A percentile compares a stretch with the other conserved stretches of the same genome.
Evolutionary conservation across 2,113 vertebrate genomes (phyloP).

Genomic region (Coturnix japonica): DNA sequence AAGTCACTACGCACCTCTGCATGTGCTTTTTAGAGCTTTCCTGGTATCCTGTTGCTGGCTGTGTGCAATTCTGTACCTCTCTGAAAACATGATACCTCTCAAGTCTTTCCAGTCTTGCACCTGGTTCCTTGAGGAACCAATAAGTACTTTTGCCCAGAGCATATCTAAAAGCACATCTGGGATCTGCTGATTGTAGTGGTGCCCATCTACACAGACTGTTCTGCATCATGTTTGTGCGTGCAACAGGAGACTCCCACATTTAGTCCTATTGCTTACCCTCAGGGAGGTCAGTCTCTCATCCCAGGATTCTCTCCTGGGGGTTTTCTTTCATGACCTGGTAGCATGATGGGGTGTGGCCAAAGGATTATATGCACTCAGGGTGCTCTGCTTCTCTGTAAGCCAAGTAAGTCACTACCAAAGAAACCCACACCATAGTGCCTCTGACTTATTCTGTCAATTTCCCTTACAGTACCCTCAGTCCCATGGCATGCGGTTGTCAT

Average conservation of each 20-base stretch:
- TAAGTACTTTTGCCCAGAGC: rapidly evolving
- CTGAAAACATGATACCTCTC: not conserved
- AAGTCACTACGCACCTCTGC: not conserved
- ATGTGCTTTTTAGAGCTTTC: not conserved
- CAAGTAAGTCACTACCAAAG: not conserved
- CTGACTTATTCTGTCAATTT: not conserved
- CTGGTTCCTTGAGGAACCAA: not conserved
- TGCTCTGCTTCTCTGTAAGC: not conserved
- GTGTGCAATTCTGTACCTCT: not conserved
- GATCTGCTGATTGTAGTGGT: not conserved
- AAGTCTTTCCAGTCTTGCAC: not conserved
- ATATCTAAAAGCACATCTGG: rapidly evolving
- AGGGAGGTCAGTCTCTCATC: rapidly evolving
- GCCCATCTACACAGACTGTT: not conserved
- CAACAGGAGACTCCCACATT: not conserved
- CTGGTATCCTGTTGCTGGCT: not conserved
- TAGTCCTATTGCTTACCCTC: rapidly evolving
- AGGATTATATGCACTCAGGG: not conserved
- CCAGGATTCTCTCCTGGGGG: not conserved
- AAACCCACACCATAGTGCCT: not conserved
- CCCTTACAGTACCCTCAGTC: not conserved
- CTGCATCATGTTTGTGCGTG: not conserved
- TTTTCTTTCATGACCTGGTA: not conserved
- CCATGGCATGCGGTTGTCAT: not conserved
- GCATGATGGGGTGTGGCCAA: not conserved